A percentile compares a stretch with the other conserved stretches of the same genome.
These are phyloP conservation scores for Norana najaformis DNA, from an alignment of 2,888 invertebrate species.

Conservation along the genomic window DNA sequence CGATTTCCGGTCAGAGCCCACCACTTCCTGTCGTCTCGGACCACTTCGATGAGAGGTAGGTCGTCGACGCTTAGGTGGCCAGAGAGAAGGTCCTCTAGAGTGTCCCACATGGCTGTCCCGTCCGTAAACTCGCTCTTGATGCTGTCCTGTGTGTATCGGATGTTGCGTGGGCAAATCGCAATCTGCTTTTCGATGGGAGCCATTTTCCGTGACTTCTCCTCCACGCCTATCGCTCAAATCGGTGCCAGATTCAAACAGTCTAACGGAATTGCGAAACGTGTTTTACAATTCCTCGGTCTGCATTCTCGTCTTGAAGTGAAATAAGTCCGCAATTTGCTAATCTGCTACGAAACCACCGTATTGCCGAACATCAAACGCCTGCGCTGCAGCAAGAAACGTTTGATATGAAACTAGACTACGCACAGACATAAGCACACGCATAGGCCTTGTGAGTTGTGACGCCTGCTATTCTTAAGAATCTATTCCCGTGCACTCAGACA, in stretches of 20 bases:
- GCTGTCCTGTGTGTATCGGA: constrained; percentile 23
- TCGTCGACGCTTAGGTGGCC: background rate
- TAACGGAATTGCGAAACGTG: background rate
- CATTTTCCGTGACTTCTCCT: background rate
- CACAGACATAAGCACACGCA: too few species aligned
- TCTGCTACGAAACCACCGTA: too few species aligned
- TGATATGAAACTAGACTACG: too few species aligned
- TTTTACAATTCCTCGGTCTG: background rate
- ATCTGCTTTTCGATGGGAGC: background rate
- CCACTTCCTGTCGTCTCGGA: background rate
- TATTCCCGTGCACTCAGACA: too few species aligned
- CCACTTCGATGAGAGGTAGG: background rate
- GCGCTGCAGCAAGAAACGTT: too few species aligned
- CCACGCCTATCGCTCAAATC: too few species aligned
- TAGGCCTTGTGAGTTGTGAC: too few species aligned
- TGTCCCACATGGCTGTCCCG: background rate
- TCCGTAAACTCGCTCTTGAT: background rate
- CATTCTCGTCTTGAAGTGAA: too few species aligned
- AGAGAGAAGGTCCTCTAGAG: background rate
- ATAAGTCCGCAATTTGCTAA: too few species aligned
- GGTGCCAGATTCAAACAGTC: background rate
- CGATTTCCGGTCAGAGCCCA: constrained; percentile 20
- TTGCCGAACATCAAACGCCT: too few species aligned
- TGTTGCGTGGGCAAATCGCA: background rate
- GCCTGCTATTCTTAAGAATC: too few species aligned